Base-by-base conservation (phyloP, 2,797 vertebrate species). In the Sebastes goodei region DNA sequence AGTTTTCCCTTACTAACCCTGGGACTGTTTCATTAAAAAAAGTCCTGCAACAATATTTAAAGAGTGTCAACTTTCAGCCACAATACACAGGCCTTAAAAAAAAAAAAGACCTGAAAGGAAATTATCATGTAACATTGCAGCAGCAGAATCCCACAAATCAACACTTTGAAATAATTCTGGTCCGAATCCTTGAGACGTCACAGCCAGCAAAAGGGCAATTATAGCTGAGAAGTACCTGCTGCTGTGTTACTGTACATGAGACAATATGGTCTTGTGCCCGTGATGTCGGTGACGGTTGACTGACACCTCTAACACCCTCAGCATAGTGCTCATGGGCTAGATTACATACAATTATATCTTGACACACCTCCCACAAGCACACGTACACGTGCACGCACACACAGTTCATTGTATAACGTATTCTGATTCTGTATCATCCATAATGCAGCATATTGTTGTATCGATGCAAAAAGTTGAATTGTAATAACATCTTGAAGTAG, bases 11-110 rank as follows among this genome's bases (percentile, higher is more conserved):
- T 63, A 72, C 70, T 60, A 63, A 78, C 74, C 11, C 17, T 17
- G n/a, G 64, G 75, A 30, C 61, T 49, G 53, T 75, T 79, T 86
- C 78, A 78, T 85, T 75, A 85, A 64, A 77, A 77, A 84, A 83
- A 83, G 57, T 62, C 67, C 63, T 74, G 76, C 74, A 81, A 82
- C 82, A 70, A 84, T 88, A 71, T 82, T 84, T 55, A 63, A 78
- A 77, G 68, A 79, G 78, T 87, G 69, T 89, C 82, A 38, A 78
- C 74, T 88, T 91, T 75, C 86, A 90, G 62, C 42, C 56, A 61
- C 74, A 83, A 81, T 70, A 55, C 30, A 78, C 71, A 33, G 6
- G 25, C 81, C 66, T 65, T 73, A 3, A 59, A 76, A 74, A 74
- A 59, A 70, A 70, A 70, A 33, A 74, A 38, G 14, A 83, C 11